A percentile compares a stretch with the other conserved stretches of the same genome.
Conservation (phyloP, 2,888 invertebrate species). For the Cyrtodaria siliqua region DNA sequence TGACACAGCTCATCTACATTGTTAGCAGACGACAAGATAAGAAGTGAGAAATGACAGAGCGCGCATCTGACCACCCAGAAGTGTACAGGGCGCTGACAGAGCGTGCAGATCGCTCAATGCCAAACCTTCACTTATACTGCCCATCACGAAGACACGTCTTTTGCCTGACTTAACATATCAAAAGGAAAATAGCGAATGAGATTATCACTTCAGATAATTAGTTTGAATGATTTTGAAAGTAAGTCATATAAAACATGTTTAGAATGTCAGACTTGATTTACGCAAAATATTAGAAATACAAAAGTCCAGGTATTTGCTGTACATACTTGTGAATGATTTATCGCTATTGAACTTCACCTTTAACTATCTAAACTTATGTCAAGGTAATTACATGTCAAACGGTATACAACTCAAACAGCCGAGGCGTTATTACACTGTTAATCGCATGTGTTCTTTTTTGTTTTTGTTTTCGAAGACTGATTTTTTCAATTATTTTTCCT, state of each 20-base stretch:
- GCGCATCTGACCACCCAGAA: slow-evolving; percentile 27
- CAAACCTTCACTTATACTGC: slow-evolving; percentile 8
- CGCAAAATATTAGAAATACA: background rate
- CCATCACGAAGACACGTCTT: background rate
- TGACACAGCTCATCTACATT: too few species aligned
- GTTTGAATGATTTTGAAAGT: too few species aligned
- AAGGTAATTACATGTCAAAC: background rate
- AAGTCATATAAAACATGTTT: background rate
- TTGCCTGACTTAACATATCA: background rate
- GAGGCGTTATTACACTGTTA: too few species aligned
- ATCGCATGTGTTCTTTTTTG: too few species aligned
- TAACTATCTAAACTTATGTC: too few species aligned
- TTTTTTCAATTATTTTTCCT: too few species aligned
- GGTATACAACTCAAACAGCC: too few species aligned
- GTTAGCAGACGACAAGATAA: too few species aligned
- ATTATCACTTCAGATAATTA: too few species aligned
- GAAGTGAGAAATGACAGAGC: too few species aligned
- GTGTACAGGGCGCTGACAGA: slow-evolving; percentile 14
- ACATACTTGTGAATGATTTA: slow-evolving; percentile 6
- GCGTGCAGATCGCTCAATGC: slow-evolving; percentile 16
- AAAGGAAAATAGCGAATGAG: background rate
- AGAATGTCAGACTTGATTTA: slow-evolving; percentile 13
- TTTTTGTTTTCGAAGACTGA: too few species aligned
- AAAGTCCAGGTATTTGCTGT: background rate
- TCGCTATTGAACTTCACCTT: background rate